These are phyloP conservation scores for Boulengerochromis microlepis DNA, from an alignment of 2,113 vertebrate species.

Conservation along the genomic window DNA sequence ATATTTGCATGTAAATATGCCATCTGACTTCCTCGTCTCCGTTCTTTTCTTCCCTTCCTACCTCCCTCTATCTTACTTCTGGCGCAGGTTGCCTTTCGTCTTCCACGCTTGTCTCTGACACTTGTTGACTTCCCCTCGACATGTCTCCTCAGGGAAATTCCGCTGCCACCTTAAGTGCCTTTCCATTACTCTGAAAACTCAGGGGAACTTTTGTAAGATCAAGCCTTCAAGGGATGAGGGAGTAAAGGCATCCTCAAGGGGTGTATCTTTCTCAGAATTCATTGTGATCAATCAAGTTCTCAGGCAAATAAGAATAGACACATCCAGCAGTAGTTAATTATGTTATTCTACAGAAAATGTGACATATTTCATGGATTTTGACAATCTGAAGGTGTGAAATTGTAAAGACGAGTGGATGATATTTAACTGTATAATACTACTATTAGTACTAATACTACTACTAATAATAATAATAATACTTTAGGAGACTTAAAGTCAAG, in stretches of 20 bases:
- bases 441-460: accelerated
- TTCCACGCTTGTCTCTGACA: constrained; percentile 5
- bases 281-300: not conserved
- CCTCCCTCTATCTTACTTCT: not conserved
- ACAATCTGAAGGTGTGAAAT: not conserved
- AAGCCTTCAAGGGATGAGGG: not conserved
- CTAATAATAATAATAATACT: accelerated
- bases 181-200: constrained; percentile 27
- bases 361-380: not conserved
- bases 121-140: constrained; percentile 23
- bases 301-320: not conserved
- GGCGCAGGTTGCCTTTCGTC: not conserved
- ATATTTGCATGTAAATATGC: not conserved
- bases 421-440: not conserved
- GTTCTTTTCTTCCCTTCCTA: not conserved
- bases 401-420: not conserved
- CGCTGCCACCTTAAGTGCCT: not conserved
- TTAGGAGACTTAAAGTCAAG: not conserved
- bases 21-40: not conserved
- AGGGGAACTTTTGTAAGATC: not conserved
- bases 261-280: not conserved
- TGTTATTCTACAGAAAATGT: not conserved
- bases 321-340: not conserved
- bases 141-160: constrained; percentile 17
- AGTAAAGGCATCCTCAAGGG: not conserved